Percentiles rank a stretch among this genome's conserved stretches.
Conservation (phyloP, 2,797 vertebrate genomes). For the Arctocebus calabarensis region DNA sequence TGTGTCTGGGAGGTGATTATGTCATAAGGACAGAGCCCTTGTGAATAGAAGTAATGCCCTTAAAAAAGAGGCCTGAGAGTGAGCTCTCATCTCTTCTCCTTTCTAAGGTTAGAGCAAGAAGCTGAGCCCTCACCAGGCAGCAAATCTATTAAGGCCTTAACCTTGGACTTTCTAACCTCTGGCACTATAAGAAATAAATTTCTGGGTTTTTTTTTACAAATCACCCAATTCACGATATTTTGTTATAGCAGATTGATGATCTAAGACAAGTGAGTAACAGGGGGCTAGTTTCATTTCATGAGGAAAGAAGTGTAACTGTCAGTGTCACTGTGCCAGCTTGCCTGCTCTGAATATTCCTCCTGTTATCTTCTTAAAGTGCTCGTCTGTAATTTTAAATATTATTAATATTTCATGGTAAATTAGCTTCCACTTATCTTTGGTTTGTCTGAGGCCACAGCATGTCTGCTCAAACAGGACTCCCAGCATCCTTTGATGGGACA, state of each 20-base stretch:
- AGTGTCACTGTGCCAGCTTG: slow-evolving; percentile 58
- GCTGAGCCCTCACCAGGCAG: neutral
- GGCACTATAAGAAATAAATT: neutral
- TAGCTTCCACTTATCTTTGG: slow-evolving; percentile 78
- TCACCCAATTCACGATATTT: neutral
- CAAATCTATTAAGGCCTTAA: neutral
- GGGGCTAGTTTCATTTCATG: neutral
- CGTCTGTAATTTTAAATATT: slow-evolving; percentile 79
- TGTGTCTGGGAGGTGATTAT: neutral
- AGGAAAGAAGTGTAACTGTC: neutral
- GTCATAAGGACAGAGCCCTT: neutral
- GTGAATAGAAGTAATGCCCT: neutral
- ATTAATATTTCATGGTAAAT: slow-evolving; percentile 82
- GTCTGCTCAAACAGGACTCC: slow-evolving; percentile 17
- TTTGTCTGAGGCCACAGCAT: slow-evolving; percentile 40
- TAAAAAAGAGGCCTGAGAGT: neutral
- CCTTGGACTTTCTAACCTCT: neutral
- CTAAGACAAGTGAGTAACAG: neutral
- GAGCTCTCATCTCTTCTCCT: neutral
- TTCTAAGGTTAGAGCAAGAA: neutral
- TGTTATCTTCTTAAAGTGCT: slow-evolving; percentile 75
- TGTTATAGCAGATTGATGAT: neutral
- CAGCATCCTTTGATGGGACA: neutral
- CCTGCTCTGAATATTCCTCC: slow-evolving; percentile 57
- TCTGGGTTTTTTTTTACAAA: neutral